Base-by-base conservation (phyloP, 2,113 vertebrate genomes). In the Pelecanoides urinatrix region DNA sequence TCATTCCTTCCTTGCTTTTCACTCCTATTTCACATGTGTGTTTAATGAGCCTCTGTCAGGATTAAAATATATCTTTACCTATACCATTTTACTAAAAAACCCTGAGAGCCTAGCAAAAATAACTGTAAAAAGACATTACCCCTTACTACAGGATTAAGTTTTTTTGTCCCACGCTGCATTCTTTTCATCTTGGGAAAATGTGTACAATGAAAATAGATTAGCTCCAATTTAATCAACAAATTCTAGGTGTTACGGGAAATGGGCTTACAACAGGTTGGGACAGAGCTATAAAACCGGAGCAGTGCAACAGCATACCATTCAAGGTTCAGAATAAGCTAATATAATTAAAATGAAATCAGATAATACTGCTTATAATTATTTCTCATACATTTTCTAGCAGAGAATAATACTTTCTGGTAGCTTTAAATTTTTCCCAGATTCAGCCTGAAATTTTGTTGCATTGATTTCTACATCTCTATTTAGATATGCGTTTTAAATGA, bases 61-160 rank as follows among this genome's bases (percentile, higher is more conserved):
- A 87, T 91, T 94, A 94, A 97, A 96, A 95, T 85, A 91, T 30
- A n/a, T 73, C 95, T 92, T 78, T 91, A 90, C 73, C 61, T 82
- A 12, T 62, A 26, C 19, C 0, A 0, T 66, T 86, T 94, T 73
- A 44, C 36, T 70, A 62, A 94, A 90, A 95, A 85, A 45, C 65
- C 59, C 58, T 34, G 42, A 83, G 13, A 87, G n/a, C 66, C 32
- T 50, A 52, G 53, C 36, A 95, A 94, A 93, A 94, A 67, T 52
- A 86, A 82, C 92, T 66, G 58, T 71, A 87, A 91, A 89, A 94
- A 91, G 49, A 40, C 73, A 93, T 89, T 96, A 82, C 5, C 2
- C 87, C 83, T 87, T 89, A 65, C 66, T 81, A 40, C 44, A 82
- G 77, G 59, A 83, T 83, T 94, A 65, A 13, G 20, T 3, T 30